Conservation (phyloP, 2,888 invertebrate species). For the Micoletzkya japonica region DNA sequence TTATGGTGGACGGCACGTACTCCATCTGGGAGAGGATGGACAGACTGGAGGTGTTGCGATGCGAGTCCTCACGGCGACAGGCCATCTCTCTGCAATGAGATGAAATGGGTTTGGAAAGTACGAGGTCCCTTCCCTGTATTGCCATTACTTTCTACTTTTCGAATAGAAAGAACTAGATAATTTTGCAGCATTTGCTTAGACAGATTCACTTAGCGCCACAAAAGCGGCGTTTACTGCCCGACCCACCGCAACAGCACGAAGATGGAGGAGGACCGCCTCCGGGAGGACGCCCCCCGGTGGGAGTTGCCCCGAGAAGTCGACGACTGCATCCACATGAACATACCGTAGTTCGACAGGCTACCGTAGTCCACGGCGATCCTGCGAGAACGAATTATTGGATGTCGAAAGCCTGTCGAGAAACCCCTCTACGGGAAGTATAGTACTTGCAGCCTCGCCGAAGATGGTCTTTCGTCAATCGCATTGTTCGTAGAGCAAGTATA, state of each 20-base stretch:
- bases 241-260: too few species aligned
- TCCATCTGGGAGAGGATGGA: constrained; percentile 24
- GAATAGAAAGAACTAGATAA: neutral
- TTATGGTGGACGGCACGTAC: too few species aligned
- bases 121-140: too few species aligned
- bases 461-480: too few species aligned
- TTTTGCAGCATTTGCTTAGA: too few species aligned
- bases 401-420: too few species aligned
- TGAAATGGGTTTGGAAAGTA: too few species aligned
- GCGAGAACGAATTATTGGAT: constrained; percentile 24
- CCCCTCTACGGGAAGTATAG: too few species aligned
- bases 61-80: constrained; percentile 17
- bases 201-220: too few species aligned
- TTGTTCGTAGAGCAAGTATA: neutral
- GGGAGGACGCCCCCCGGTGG: neutral
- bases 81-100: constrained; percentile 4
- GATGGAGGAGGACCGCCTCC: neutral
- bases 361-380: constrained; percentile 46
- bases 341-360: constrained; percentile 41
- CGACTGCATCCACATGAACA: constrained; percentile 47
- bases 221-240: too few species aligned
- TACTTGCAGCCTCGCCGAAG: too few species aligned
- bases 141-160: neutral
- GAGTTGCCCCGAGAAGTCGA: constrained; percentile 7
- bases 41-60: constrained; percentile 22